Evolutionary conservation across 1,140 invertebrate genomes (phyloP).

Genomic region (Lucilia sericata): DNA sequence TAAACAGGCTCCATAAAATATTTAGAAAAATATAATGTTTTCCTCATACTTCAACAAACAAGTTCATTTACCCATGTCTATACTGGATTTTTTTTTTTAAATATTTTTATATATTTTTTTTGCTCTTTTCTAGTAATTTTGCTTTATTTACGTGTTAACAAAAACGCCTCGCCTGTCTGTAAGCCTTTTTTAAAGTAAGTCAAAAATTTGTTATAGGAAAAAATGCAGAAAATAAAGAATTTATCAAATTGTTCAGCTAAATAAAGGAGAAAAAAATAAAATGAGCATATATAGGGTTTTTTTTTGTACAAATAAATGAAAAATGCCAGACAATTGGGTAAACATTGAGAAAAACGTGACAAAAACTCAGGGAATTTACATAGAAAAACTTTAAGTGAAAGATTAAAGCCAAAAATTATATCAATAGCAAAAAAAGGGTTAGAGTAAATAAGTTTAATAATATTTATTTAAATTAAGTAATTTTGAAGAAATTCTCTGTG

Average conservation of each 20-base stretch:
- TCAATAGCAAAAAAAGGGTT: no score
- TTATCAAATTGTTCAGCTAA: no score
- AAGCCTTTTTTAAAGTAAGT: background rate
- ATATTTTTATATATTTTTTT: background rate
- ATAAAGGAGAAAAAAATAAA: background rate
- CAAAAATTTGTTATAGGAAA: background rate
- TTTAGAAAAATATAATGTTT: background rate
- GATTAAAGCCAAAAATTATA: no score
- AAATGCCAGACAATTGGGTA: slow-evolving; percentile 26
- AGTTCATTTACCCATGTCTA: background rate
- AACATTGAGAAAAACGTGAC: background rate
- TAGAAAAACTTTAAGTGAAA: no score
- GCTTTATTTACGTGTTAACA: background rate
- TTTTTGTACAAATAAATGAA: background rate
- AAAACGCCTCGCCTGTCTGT: background rate
- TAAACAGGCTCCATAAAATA: background rate
- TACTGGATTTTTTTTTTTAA: background rate
- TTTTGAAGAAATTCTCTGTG: no score
- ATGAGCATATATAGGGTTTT: no score
- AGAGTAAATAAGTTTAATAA: no score
- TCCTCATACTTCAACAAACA: background rate
- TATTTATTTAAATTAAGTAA: no score
- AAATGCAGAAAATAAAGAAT: no score
- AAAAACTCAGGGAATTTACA: background rate
- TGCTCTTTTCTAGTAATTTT: background rate